Conservation (phyloP, 2,113 vertebrate genomes). For the Columba janthina region DNA sequence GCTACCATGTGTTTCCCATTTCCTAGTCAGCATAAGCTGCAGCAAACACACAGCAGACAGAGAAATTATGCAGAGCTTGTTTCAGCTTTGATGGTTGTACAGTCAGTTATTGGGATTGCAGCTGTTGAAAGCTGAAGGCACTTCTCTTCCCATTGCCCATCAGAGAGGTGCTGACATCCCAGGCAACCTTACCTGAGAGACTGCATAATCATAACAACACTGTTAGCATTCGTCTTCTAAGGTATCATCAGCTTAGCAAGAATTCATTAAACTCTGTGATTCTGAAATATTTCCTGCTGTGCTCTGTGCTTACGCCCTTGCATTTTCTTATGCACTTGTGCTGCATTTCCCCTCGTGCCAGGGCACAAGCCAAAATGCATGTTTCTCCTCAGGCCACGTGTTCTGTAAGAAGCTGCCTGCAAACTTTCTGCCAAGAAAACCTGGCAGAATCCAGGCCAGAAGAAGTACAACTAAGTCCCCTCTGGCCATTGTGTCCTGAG, state of each 20-base stretch:
- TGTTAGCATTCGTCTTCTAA: not conserved
- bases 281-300: not conserved
- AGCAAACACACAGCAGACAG: conserved; percentile 50
- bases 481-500: not conserved
- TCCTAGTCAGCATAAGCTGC: conserved; percentile 67
- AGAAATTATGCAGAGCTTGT: conserved; percentile 61
- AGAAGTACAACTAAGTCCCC: not conserved
- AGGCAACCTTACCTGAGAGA: not conserved
- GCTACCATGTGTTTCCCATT: conserved; percentile 75
- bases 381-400: not conserved
- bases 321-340: not conserved
- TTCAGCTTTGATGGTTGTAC: conserved; percentile 61
- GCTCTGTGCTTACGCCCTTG: not conserved
- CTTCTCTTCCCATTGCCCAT: not conserved
- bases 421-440: not conserved
- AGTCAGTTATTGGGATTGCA: conserved; percentile 1
- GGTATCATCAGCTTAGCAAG: not conserved
- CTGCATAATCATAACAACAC: not conserved
- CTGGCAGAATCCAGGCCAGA: not conserved
- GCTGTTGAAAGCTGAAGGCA: conserved; percentile 26
- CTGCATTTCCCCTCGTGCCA: not conserved
- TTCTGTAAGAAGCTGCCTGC: not conserved
- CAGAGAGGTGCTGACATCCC: conserved; percentile 37
- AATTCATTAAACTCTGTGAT: not conserved
- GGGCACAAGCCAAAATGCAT: not conserved